Percentiles rank a stretch among this genome's conserved stretches.
Evolutionary conservation across 2,888 invertebrate genomes (phyloP).

Genomic region (Dermolepida albohirtum): DNA sequence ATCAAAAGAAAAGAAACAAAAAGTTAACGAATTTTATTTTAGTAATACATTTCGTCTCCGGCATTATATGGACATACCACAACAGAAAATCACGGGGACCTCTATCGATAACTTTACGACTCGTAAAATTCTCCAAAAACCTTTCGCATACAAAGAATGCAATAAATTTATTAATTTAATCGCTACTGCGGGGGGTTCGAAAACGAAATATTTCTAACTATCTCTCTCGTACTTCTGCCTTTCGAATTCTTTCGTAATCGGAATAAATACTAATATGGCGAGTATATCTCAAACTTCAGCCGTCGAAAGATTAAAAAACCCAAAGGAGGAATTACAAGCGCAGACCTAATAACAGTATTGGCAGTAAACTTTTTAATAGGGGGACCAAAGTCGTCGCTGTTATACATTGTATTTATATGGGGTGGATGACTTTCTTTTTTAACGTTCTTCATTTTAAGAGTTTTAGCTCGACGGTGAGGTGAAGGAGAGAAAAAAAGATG

Average conservation of each 20-base stretch:
- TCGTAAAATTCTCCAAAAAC: conserved; percentile 40
- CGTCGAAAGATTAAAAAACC: conserved; percentile 36
- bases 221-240: conserved; percentile 16
- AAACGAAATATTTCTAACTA: conserved; percentile 29
- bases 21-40: conserved; percentile 8
- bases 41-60: conserved; percentile 7
- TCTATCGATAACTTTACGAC: conserved; percentile 42
- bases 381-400: conserved; percentile 25
- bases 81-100: conserved; percentile 27
- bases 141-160: conserved; percentile 39
- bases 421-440: conserved; percentile 40
- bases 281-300: conserved; percentile 28
- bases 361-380: conserved; percentile 46
- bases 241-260: conserved; percentile 20
- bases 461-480: conserved; percentile 27
- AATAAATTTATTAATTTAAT: conserved; percentile 47
- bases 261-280: conserved; percentile 40
- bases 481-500: conserved; percentile 32
- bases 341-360: conserved; percentile 45
- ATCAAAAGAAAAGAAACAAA: background rate
- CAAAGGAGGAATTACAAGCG: conserved; percentile 40
- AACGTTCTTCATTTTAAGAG: conserved; percentile 37
- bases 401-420: conserved; percentile 42
- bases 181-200: conserved; percentile 30
- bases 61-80: conserved; percentile 28